phyloP scores from a whole-genome alignment of 2,113 vertebrate genomes.

The Labrus mixtus region DNA sequence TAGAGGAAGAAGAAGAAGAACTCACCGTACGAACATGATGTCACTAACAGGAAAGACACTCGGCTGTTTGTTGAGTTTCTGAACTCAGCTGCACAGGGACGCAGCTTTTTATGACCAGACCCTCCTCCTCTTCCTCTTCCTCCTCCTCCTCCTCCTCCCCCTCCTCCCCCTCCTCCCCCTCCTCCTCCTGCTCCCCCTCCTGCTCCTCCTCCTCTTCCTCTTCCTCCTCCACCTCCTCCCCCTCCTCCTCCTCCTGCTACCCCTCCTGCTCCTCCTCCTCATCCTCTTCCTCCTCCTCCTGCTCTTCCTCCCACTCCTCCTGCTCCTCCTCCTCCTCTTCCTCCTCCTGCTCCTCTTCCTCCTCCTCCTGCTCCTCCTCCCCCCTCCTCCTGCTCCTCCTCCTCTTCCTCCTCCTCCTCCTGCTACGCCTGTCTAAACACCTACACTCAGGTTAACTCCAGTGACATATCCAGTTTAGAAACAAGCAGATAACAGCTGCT shows the following conservation, averaged over 20 bases:
- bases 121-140: neutral
- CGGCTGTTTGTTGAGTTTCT: conserved; percentile 16
- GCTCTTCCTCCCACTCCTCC: too few species aligned
- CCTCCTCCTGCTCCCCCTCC: neutral
- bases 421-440: neutral
- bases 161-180: too few species aligned
- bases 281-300: too few species aligned
- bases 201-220: neutral
- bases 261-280: too few species aligned
- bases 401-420: neutral
- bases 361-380: too few species aligned
- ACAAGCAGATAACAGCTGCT: too few species aligned
- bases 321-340: too few species aligned
- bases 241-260: neutral
- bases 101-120: conserved; percentile 50
- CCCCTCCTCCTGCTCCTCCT: neutral
- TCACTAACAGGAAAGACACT: neutral
- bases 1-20: conserved; percentile 2
- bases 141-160: neutral
- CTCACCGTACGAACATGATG: conserved; percentile 64
- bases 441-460: neutral
- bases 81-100: conserved; percentile 21
- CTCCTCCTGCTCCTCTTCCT: too few species aligned
- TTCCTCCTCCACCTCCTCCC: neutral
- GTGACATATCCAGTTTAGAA: too few species aligned